Evolutionary conservation across 2,888 invertebrate genomes (phyloP), one percentile per base, ranked within the genome.

Genomic region (Apotomis turbidana): DNA sequence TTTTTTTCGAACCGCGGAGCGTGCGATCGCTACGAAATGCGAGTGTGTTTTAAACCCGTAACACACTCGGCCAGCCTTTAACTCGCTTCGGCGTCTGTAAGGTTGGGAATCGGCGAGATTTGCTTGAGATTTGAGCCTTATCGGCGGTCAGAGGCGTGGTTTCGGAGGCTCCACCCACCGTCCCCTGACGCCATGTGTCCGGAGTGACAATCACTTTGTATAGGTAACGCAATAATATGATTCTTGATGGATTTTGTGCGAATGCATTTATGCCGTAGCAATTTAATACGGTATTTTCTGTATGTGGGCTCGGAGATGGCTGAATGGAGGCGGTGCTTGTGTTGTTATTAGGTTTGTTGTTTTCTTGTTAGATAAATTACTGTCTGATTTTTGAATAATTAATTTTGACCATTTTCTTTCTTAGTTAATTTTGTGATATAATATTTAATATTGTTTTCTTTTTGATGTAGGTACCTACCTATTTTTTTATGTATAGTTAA

Each of bases 181-280:
- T 82, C 82, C 83, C 81, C 85, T 82, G 85, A 90, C 88, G 90
- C 90, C 89, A 90, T 90, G 89, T 89, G 89, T 89, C 88, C 77
- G 85, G 86, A 88, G 92, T 91, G 93, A 93, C 93, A 93, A 93
- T 93, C 93, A 91, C 90, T 93, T 92, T 93, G 93, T 93, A 92
- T 93, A 93, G 92, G 92, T 92, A 93, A 93, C 91, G 89, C 90
- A 93, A 92, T 93, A 91, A 92, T 93, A 92, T 90, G 91, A 91
- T 91, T 89, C 92, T 87, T 92, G 93, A 93, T 93, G 92, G 93
- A 92, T 93, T 93, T 93, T 90, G 91, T 91, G 87, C 85, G 86
- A 87, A 90, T 93, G 92, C 92, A 91, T 90, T 90, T 90, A 68
- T 67, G 10, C 67, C 62, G 68, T 58, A 59, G 72, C 68, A 68